Evolutionary conservation across 2,888 invertebrate species (phyloP).

Genomic region (Cephus pygmeus): DNA sequence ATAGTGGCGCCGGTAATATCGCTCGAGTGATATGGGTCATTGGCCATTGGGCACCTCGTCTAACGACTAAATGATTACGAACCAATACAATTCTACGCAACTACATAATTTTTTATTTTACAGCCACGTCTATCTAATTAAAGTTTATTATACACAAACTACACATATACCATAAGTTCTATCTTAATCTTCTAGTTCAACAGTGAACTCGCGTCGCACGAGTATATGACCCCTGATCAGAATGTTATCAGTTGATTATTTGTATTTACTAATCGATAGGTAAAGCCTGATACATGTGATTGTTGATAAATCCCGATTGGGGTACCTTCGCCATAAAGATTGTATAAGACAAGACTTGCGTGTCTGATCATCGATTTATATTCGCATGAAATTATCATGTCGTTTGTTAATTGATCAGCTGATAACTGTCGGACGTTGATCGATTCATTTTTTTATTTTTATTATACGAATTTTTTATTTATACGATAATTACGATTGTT

Average conservation of each 20-base stretch:
- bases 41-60: neutral
- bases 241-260: neutral
- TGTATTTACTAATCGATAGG: neutral
- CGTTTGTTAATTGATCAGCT: neutral
- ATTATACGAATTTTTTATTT: neutral
- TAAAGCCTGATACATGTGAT: neutral
- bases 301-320: neutral
- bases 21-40: neutral
- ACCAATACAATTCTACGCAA: neutral
- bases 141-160: neutral
- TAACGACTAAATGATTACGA: neutral
- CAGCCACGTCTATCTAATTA: neutral
- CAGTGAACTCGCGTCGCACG: neutral
- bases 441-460: neutral
- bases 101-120: neutral
- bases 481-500: neutral
- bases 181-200: neutral
- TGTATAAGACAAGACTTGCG: neutral
- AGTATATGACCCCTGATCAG: neutral
- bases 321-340: neutral
- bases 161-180: neutral
- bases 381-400: neutral
- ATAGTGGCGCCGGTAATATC: neutral
- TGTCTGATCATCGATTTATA: neutral
- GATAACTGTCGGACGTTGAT: neutral